phyloP scores from a whole-genome alignment of 2,113 vertebrate genomes.

The Mionectes macconnelli region DNA sequence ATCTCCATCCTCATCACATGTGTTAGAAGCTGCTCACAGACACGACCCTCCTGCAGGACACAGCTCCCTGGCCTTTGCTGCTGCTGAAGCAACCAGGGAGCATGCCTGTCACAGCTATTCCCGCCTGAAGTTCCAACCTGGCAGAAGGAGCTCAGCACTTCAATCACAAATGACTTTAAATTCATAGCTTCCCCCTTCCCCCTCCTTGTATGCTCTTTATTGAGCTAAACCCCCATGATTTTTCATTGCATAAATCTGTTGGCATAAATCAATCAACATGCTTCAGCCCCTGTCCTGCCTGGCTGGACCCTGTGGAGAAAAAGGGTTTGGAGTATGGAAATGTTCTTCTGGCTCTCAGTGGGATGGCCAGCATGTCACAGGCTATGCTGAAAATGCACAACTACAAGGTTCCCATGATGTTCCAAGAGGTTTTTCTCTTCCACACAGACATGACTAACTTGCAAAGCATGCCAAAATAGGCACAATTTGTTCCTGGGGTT shows the following conservation, averaged over 20 bases:
- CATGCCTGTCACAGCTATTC: background rate
- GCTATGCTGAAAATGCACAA: background rate
- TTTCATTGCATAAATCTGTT: background rate
- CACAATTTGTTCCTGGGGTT: background rate
- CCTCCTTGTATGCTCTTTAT: rapidly evolving
- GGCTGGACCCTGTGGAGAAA: background rate
- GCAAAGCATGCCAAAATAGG: rapidly evolving
- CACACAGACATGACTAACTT: background rate
- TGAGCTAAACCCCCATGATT: background rate
- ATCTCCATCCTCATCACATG: background rate
- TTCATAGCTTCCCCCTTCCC: background rate
- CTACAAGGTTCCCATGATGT: background rate
- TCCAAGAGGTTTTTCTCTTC: background rate
- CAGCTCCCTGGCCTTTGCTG: background rate
- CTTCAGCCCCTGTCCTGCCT: background rate
- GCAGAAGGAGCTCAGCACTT: background rate
- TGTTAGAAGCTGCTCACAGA: background rate
- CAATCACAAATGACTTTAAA: background rate
- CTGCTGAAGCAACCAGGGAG: background rate
- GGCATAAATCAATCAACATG: background rate
- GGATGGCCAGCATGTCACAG: background rate
- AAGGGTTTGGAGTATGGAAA: background rate
- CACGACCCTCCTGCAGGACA: background rate
- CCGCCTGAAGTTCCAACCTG: background rate
- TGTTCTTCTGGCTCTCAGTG: background rate